Evolutionary conservation across 92 coral and sea anemone genomes (phyloP).

Genomic region (Parazoanthus atlanticus): DNA sequence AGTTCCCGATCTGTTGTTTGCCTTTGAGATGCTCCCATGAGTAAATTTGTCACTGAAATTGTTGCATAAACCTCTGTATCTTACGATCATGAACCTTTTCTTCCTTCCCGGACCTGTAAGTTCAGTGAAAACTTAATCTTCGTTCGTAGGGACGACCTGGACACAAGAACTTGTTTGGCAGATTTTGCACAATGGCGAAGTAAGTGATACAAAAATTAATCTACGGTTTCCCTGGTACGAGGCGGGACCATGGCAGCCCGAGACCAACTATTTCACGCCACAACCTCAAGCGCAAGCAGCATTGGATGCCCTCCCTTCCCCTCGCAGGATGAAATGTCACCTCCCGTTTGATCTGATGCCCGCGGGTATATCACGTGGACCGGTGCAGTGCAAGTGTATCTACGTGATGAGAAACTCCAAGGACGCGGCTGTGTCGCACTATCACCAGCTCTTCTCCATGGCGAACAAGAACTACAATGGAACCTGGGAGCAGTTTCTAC

Average conservation of each 20-base stretch:
- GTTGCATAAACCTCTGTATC: too few relatives aligned
- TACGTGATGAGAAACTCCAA: not conserved
- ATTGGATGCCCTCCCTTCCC: not conserved
- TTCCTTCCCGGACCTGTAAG: too few relatives aligned
- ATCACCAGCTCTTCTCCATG: not conserved
- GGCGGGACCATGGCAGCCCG: not conserved
- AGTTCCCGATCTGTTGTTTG: too few relatives aligned
- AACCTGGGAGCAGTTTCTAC: not conserved
- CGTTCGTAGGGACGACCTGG: not conserved
- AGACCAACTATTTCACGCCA: not conserved
- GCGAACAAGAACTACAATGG: not conserved
- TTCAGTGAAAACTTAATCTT: too few relatives aligned
- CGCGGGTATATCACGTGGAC: not conserved
- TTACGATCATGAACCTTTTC: too few relatives aligned
- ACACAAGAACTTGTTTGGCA: conserved; percentile 1
- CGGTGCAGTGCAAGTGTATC: not conserved
- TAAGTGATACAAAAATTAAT: not conserved
- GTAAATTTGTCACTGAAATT: too few relatives aligned
- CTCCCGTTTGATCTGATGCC: conserved; percentile 2
- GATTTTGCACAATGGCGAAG: not conserved
- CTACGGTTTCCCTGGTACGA: not conserved
- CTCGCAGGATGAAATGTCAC: not conserved
- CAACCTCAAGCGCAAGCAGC: not conserved
- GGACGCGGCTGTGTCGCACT: not conserved
- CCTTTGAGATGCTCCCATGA: too few relatives aligned